These are phyloP conservation scores for Beroe forskalii DNA, from an alignment of 37 sponge, comb jelly and placozoan genomes.

Conservation along the genomic window DNA sequence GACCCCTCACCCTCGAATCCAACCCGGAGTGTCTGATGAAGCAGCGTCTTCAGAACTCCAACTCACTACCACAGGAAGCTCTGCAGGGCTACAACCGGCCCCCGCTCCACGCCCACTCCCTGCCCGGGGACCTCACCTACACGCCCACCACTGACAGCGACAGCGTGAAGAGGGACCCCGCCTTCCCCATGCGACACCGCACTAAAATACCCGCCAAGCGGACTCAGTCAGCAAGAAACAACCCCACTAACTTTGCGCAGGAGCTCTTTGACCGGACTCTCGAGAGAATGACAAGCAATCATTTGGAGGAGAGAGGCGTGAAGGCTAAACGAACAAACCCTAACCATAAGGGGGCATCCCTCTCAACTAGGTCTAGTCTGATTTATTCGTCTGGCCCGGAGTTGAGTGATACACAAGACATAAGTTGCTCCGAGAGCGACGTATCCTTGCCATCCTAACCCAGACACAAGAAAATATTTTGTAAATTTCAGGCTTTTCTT, in stretches of 20 bases:
- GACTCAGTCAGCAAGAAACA: background rate
- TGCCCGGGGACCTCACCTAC: background rate
- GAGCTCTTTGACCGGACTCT: constrained; percentile 64
- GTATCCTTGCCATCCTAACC: constrained; percentile 25
- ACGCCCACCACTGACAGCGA: constrained; percentile 27
- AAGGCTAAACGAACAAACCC: constrained; percentile 25
- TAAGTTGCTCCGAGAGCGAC: constrained; percentile 40
- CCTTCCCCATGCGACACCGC: background rate
- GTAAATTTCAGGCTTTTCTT: no score
- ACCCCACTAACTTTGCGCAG: constrained; percentile 32
- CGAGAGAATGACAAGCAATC: constrained; percentile 35
- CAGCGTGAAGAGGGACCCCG: background rate
- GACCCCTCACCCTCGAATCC: background rate
- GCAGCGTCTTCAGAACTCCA: background rate
- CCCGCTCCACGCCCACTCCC: background rate
- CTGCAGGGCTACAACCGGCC: background rate
- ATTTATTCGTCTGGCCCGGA: constrained; percentile 20
- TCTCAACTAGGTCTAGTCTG: constrained; percentile 50
- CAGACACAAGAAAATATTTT: no score
- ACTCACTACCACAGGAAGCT: background rate
- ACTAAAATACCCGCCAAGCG: background rate
- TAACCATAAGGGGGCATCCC: constrained; percentile 27
- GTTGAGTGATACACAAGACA: constrained; percentile 49
- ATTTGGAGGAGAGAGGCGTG: constrained; percentile 26
- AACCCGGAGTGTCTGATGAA: background rate